Conservation (phyloP, 2,888 invertebrate species). For the Temnothorax ravouxi region DNA sequence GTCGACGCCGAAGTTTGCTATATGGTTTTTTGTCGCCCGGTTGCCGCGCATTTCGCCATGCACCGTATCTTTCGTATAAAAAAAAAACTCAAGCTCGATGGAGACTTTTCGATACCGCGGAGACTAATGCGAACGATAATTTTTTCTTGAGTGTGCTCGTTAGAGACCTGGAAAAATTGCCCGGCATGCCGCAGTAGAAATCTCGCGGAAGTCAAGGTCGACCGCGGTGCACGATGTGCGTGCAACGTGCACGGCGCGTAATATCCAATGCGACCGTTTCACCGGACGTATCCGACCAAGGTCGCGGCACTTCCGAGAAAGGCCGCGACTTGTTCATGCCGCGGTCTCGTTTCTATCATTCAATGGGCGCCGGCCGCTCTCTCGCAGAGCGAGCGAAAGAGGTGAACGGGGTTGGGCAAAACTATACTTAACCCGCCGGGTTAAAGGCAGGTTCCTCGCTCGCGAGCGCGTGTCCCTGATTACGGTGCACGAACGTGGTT, state of each 20-base stretch:
- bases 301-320: constrained; percentile 49
- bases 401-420: constrained; percentile 58
- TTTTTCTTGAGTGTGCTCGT: not conserved
- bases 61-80: not conserved
- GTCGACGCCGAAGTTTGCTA: too few relatives aligned
- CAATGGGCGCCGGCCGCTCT: not conserved
- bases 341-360: constrained; percentile 50
- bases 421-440: constrained; percentile 79
- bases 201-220: constrained; percentile 63
- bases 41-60: not conserved
- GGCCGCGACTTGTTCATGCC: constrained; percentile 52
- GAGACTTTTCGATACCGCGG: not conserved
- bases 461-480: constrained; percentile 81
- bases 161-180: constrained; percentile 2
- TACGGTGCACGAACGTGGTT: constrained; percentile 73
- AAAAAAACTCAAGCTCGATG: not conserved
- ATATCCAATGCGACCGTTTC: constrained; percentile 61
- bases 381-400: constrained; percentile 25
- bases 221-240: constrained; percentile 44
- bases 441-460: constrained; percentile 70
- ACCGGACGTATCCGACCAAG: constrained; percentile 55
- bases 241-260: constrained; percentile 47
- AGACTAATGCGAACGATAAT: not conserved
- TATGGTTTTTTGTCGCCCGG: too few relatives aligned
- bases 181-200: constrained; percentile 43